Evolutionary conservation across 2,113 vertebrate genomes (phyloP).

Genomic region (Lota lota): DNA sequence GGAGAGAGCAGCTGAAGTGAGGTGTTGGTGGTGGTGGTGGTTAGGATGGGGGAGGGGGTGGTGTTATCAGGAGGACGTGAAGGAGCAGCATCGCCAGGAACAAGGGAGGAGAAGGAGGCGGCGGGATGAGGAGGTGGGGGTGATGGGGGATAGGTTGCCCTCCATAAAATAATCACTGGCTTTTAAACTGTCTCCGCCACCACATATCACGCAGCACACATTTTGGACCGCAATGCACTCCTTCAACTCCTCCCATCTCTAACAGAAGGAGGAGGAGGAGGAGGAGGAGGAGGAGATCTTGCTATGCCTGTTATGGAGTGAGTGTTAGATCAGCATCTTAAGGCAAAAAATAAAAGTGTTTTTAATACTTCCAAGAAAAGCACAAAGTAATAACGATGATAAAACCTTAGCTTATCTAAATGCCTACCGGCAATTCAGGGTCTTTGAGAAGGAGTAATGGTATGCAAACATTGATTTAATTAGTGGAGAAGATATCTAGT

Average conservation of each 20-base stretch:
- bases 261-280: conserved; percentile 13
- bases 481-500: no score
- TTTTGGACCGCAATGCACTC: conserved; percentile 17
- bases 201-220: conserved; percentile 37
- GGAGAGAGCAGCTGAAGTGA: conserved; percentile 17
- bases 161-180: conserved; percentile 55
- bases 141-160: neutral
- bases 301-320: no score
- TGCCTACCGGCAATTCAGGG: no score
- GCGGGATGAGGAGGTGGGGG: neutral
- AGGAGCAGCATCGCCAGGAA: conserved; percentile 25
- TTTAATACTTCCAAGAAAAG: no score
- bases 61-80: conserved; percentile 2
- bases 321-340: no score
- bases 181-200: conserved; percentile 32
- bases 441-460: no score
- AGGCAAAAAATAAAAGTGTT: no score
- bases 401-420: no score
- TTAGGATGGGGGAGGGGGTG: conserved; percentile 2
- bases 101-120: neutral
- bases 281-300: no score
- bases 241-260: conserved; percentile 23
- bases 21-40: conserved; percentile 20
- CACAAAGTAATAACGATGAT: no score
- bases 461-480: no score